Base-by-base conservation (phyloP, 2,113 vertebrate species). In the Pterocles gutturalis region DNA sequence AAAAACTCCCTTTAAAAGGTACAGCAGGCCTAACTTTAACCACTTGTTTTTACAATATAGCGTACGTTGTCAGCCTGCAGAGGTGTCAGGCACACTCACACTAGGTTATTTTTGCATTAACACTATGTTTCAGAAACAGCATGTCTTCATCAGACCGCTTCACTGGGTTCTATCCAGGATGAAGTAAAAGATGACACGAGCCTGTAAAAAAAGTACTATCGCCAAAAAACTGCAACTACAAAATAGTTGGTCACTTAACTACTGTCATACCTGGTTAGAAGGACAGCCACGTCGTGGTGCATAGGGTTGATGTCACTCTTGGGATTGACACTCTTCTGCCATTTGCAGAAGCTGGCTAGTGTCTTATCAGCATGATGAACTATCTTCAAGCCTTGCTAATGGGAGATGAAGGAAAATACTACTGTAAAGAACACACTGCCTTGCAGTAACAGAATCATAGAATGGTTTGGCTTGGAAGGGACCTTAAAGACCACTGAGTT, bases 301-400 rank as follows among this genome's bases (percentile, higher is more conserved):
- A 98, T 98, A 6, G 99, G 99, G 86, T 99, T 99, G n/a, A 98
- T 96, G 78, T 99, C 99, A 54, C 99, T 99, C 97, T 99, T 99
- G 11, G 99, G 99, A 84, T 99, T 99, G 77, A 99, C 98, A 77
- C 98, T 99, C 96, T 99, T 99, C 97, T 99, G 99, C 99, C 99
- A 99, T 72, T 99, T 99, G 94, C 99, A 99, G 98, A 99, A 99
- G 96, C 99, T 99, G 91, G 98, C 95, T 96, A 99, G 95, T 17
- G 99, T 99, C 77, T 99, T 99, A 97, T 99, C 99, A 38, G 99
- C 99, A 45, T 99, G 98, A 86, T 99, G 99, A 90, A 99, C 98
- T 80, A 99, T 99, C 98, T 99, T 99, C 96, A 99, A 88, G 21
- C 98, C 99, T 99, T 98, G 98, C 98, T 98, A 97, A 83, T 81